phyloP scores from a whole-genome alignment of 2,113 vertebrate genomes.

The Phaetusa simplex region DNA sequence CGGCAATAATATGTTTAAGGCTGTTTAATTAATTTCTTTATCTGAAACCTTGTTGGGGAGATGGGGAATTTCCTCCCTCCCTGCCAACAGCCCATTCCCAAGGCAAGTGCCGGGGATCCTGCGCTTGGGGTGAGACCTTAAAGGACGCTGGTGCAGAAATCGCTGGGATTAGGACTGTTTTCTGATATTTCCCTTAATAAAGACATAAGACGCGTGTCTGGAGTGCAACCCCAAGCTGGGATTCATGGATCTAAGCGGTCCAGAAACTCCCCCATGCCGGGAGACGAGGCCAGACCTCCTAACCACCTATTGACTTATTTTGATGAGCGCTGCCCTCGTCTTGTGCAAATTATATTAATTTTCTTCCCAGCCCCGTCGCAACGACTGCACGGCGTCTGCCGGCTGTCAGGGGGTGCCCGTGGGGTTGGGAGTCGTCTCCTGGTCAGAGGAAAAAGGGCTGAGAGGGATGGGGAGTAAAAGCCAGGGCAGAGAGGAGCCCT shows the following conservation, averaged over 20 bases:
- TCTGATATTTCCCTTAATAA: not conserved
- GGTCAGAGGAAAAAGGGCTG: not conserved
- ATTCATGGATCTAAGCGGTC: not conserved
- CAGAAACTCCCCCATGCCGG: not conserved
- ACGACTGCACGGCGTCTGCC: fast-evolving
- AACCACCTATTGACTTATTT: not conserved
- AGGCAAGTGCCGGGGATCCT: not conserved
- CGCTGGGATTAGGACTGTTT: not conserved
- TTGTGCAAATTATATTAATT: not conserved
- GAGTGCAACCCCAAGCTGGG: not conserved
- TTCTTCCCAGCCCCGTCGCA: not conserved
- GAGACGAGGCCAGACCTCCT: not conserved
- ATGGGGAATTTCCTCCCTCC: not conserved
- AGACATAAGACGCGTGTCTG: fast-evolving
- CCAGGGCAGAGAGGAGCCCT: not conserved
- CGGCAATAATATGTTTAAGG: fast-evolving
- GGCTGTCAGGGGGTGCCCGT: not conserved
- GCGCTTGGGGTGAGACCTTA: not conserved
- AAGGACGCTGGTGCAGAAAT: not conserved
- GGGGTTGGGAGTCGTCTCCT: not conserved
- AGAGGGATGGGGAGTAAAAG: not conserved
- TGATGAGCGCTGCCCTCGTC: not conserved
- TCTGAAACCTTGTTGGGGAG: not conserved
- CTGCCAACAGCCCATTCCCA: not conserved
- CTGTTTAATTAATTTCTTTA: not conserved